phyloP scores from a whole-genome alignment of 2,888 invertebrate species.

The Phoenoteleia sp. region DNA sequence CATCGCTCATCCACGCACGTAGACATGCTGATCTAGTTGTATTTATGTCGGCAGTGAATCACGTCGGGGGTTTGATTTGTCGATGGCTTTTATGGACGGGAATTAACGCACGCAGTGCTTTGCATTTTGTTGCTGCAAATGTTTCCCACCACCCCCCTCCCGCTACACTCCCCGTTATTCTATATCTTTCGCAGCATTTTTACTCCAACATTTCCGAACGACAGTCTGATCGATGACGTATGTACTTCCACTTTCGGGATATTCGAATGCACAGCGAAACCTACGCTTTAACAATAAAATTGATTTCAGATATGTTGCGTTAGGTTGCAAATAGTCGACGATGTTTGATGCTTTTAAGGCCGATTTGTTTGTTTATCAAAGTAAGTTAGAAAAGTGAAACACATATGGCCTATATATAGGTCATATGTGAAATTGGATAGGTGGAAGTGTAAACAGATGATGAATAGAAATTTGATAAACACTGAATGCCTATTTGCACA shows the following conservation, averaged over 20 bases:
- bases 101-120: constrained; percentile 85
- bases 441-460: no score
- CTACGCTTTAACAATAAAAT: constrained; percentile 52
- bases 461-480: no score
- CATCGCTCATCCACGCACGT: constrained; percentile 84
- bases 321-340: constrained; percentile 6
- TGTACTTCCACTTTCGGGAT: constrained; percentile 82
- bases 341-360: no score
- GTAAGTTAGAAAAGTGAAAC: no score
- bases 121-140: constrained; percentile 86
- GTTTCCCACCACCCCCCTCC: constrained; percentile 76
- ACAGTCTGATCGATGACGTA: constrained; percentile 83
- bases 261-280: constrained; percentile 79
- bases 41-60: constrained; percentile 86
- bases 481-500: no score
- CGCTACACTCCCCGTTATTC: constrained; percentile 57
- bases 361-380: neutral
- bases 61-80: constrained; percentile 86
- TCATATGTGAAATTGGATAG: no score
- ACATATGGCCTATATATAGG: no score
- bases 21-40: constrained; percentile 85
- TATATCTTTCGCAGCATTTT: constrained; percentile 67
- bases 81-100: constrained; percentile 86
- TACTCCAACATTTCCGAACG: constrained; percentile 75
- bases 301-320: constrained; percentile 45